phyloP scores from a whole-genome alignment of 1,140 invertebrate genomes.

The Helicoverpa armigera region DNA sequence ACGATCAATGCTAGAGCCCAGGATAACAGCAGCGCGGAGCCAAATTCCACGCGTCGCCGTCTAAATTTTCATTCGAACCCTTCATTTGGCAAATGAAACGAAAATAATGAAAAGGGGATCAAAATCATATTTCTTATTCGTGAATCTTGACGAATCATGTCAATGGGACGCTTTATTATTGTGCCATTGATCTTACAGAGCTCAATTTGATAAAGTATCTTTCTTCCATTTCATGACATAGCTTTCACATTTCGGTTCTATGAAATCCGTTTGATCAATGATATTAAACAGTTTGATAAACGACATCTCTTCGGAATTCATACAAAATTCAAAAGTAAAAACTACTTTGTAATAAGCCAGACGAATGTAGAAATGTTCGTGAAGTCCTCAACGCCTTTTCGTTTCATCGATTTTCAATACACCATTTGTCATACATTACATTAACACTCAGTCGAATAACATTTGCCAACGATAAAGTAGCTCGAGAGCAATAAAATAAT shows the following conservation, averaged over 20 bases:
- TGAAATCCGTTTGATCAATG: slow-evolving; percentile 27
- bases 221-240: slow-evolving; percentile 2
- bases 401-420: slow-evolving; percentile 35
- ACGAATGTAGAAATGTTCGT: slow-evolving; percentile 3
- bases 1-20: background rate
- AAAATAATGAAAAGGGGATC: background rate
- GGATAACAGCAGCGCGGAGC: slow-evolving; percentile 8
- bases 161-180: slow-evolving; percentile 17
- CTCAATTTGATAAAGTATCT: background rate
- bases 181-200: slow-evolving; percentile 15
- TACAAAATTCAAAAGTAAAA: background rate
- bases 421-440: slow-evolving; percentile 43
- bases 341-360: background rate
- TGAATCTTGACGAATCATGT: slow-evolving; percentile 11
- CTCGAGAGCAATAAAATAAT: slow-evolving; percentile 43
- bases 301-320: background rate
- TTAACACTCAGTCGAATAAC: slow-evolving; percentile 44
- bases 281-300: background rate
- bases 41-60: background rate
- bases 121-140: slow-evolving; percentile 1
- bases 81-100: background rate
- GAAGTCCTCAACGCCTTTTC: background rate
- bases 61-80: background rate
- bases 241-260: slow-evolving; percentile 14
- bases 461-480: slow-evolving; percentile 45